Evolutionary conservation across 2,113 vertebrate genomes (phyloP), one percentile per base, ranked within the genome.

Genomic region (Chlorodrepanis virens): DNA sequence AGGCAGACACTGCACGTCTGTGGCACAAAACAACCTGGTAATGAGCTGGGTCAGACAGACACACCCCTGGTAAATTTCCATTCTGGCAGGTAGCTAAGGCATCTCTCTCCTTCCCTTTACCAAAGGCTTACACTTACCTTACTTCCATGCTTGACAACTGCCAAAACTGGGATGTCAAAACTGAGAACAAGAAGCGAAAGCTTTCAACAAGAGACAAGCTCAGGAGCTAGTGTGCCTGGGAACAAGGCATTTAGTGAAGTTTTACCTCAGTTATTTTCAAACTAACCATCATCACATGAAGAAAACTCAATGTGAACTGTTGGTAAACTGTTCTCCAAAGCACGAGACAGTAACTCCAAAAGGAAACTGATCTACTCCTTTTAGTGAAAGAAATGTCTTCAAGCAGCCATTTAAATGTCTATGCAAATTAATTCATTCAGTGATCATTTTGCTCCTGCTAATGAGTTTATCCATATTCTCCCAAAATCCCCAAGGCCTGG

Each of bases 331-430:
- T 59, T 87, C 35, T 70, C 37, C 8, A 1, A 71, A 67, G n/a
- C 0, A 0, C 0, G 0, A 75, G 50, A 52, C 52, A 42, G 14
- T 31, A 63, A 45, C 29, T 91, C 83, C 2, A 10, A 64, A 91
- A 53, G 28, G 17, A 53, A 85, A 81, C 25, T 22, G 5, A 40
- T 68, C 10, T 63, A 6, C 23, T 74, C 13, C n/a, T 79, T 40
- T 68, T 50, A 76, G 18, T 39, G 22, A 54, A 86, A 71, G 14
- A 40, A 72, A 60, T 57, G 42, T 85, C 64, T 52, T 37, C 35
- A 47, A 90, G 33, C 13, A 71, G 28, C n/a, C 24, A 56, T 89
- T 91, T 69, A 77, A 64, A 80, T 37, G 44, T 68, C 39, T 67
- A 11, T 54, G 68, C 24, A 80, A 64, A 83, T 91, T 27, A 56